phyloP scores from a whole-genome alignment of 2,797 vertebrate genomes.

The Halcyon smyrnensis region DNA sequence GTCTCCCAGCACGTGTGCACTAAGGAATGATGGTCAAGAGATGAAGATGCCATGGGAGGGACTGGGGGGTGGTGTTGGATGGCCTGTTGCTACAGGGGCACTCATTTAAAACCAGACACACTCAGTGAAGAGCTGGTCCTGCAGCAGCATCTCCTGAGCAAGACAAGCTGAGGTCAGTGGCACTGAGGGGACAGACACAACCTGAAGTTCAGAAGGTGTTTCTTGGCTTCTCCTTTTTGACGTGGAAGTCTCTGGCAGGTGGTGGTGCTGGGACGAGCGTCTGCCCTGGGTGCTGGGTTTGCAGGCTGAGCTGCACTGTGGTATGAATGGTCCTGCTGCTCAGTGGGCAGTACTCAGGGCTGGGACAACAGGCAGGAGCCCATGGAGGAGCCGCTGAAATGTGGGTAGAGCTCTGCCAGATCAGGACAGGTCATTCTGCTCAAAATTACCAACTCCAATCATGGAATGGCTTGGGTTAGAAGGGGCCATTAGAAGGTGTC shows the following conservation, averaged over 20 bases:
- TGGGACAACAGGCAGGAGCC: not conserved
- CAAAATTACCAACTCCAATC: not conserved
- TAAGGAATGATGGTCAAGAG: not conserved
- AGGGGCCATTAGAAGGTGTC: not conserved
- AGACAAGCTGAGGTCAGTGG: not conserved
- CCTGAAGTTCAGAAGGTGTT: not conserved
- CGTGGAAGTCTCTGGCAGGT: not conserved
- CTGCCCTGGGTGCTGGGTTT: not conserved
- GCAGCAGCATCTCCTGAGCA: not conserved
- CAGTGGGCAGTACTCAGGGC: fast-evolving
- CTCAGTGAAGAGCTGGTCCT: not conserved
- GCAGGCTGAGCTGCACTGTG: not conserved
- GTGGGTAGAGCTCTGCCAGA: not conserved
- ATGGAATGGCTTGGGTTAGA: not conserved
- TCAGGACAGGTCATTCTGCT: not conserved
- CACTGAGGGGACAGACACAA: fast-evolving
- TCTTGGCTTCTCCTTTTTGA: not conserved
- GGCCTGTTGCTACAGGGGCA: not conserved
- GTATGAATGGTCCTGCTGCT: not conserved
- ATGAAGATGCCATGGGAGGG: fast-evolving
- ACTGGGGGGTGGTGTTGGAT: not conserved
- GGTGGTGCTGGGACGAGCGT: fast-evolving
- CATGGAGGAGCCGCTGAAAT: not conserved
- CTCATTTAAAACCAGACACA: not conserved
- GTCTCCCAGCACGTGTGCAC: not conserved